Conservation (phyloP, 2,888 invertebrate genomes). For the Athalia circularis region DNA sequence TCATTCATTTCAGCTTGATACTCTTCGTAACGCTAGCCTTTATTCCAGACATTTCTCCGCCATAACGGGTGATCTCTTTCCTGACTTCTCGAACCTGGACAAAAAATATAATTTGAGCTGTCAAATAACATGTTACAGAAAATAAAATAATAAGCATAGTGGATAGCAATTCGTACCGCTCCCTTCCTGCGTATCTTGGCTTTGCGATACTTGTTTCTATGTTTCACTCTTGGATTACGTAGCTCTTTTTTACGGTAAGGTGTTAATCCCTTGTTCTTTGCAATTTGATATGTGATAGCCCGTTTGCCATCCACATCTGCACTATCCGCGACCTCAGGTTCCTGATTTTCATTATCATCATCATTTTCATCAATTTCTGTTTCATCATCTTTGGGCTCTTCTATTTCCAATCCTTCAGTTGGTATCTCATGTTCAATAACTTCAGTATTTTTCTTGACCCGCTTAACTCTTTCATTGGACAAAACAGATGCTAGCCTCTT, state of each 20-base stretch:
- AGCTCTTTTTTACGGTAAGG: conserved; percentile 93
- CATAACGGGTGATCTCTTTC: conserved; percentile 88
- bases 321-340: conserved; percentile 49
- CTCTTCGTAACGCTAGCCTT: conserved; percentile 92
- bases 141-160: not conserved
- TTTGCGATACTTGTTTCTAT: conserved; percentile 93
- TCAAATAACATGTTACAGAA: not conserved
- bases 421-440: conserved; percentile 52
- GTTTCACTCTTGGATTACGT: conserved; percentile 96
- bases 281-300: conserved; percentile 93
- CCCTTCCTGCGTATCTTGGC: conserved; percentile 95
- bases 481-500: conserved; percentile 64
- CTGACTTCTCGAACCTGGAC: conserved; percentile 85
- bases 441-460: conserved; percentile 54
- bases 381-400: conserved; percentile 48
- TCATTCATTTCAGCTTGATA: conserved; percentile 85
- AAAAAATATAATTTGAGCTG: conserved; percentile 49
- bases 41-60: conserved; percentile 96
- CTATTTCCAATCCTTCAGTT: conserved; percentile 44
- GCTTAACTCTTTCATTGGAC: conserved; percentile 9
- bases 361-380: conserved; percentile 67
- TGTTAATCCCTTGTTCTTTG: conserved; percentile 96
- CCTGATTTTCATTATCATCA: conserved; percentile 70
- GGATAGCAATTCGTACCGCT: conserved; percentile 78
- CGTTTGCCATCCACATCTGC: conserved; percentile 78